A percentile compares a stretch with the other conserved stretches of the same genome.
Evolutionary conservation across 2,113 vertebrate species (phyloP).

Genomic region (Prochilodus magdalenae): DNA sequence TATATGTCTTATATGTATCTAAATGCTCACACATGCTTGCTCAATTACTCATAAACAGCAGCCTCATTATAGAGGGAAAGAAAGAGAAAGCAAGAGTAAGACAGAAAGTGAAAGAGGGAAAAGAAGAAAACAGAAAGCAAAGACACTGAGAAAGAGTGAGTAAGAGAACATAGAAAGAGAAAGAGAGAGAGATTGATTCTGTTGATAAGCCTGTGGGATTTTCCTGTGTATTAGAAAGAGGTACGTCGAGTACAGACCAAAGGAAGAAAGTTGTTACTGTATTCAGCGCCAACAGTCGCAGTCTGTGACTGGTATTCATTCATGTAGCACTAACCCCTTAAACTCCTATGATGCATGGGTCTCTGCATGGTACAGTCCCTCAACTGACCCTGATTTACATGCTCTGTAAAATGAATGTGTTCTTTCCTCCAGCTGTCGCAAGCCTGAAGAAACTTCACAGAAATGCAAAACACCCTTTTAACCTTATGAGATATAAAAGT

Average conservation of each 20-base stretch:
- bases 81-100: slow-evolving; percentile 21
- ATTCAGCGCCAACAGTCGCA: not conserved
- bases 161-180: not conserved
- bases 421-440: too few species aligned
- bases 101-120: slow-evolving; percentile 19
- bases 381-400: too few species aligned
- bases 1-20: too few species aligned
- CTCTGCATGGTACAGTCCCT: too few species aligned
- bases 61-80: not conserved
- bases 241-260: not conserved
- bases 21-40: too few species aligned
- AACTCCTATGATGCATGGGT: too few species aligned
- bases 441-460: too few species aligned
- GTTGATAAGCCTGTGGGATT: not conserved
- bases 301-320: not conserved
- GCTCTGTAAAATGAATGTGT: too few species aligned
- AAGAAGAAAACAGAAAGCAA: not conserved
- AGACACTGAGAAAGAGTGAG: not conserved
- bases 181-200: not conserved
- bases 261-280: not conserved
- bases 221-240: not conserved
- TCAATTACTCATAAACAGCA: not conserved
- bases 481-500: too few species aligned
- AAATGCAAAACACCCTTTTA: too few species aligned
- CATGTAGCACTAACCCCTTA: too few species aligned